Percentiles rank a stretch among this genome's conserved stretches.
phyloP scores from a whole-genome alignment of 2,797 vertebrate genomes.

The Typhlichthys eigenmanni region DNA sequence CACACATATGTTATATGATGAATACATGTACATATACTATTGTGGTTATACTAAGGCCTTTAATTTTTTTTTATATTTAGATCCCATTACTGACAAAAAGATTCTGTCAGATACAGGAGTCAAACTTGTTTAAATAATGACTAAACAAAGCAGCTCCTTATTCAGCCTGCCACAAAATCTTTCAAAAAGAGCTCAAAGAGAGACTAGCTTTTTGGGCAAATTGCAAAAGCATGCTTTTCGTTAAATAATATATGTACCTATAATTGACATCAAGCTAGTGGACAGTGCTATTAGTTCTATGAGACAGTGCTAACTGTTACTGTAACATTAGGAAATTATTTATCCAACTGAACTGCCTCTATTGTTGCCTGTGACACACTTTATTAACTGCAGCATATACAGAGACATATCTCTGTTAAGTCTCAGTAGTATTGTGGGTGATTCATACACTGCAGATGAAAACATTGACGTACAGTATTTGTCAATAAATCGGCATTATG shows the following conservation, averaged over 20 bases:
- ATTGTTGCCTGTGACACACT: conserved; percentile 6
- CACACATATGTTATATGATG: conserved; percentile 4
- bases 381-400: conserved; percentile 41
- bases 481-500: conserved; percentile 9
- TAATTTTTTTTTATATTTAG: neutral
- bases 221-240: conserved; percentile 36
- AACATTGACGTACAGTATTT: conserved; percentile 1
- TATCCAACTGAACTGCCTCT: neutral
- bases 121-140: conserved; percentile 17
- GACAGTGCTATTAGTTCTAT: neutral
- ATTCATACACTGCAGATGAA: conserved; percentile 19
- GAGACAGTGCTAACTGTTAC: conserved; percentile 1
- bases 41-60: neutral
- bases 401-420: conserved; percentile 30
- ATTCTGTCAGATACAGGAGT: neutral
- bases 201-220: conserved; percentile 17
- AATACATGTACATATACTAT: neutral
- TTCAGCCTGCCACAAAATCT: conserved; percentile 28
- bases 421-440: conserved; percentile 7
- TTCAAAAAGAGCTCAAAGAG: conserved; percentile 33
- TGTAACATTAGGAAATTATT: conserved; percentile 8
- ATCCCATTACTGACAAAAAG: neutral
- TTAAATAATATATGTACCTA: conserved; percentile 10
- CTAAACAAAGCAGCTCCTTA: conserved; percentile 12
- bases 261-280: neutral